Conservation (phyloP, 2,888 invertebrate genomes). For the Ichneumoninae sp. region DNA sequence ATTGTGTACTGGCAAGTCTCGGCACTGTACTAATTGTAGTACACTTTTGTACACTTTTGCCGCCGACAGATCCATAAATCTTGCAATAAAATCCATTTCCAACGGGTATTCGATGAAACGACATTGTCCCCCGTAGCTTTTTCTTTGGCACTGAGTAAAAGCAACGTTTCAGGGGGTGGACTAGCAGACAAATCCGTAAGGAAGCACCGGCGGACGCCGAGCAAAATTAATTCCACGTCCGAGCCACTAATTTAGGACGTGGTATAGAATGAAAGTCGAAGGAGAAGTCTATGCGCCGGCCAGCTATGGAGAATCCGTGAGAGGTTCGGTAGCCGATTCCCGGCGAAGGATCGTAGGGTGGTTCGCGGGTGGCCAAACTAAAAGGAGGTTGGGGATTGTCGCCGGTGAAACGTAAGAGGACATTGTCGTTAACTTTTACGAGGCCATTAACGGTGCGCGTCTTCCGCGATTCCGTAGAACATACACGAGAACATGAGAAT, state of each 20-base stretch:
- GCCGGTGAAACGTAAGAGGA: conserved; percentile 80
- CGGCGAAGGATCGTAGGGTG: conserved; percentile 63
- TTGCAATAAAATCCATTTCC: conserved; percentile 18
- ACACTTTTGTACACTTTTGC: neutral
- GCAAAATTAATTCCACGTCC: conserved; percentile 81
- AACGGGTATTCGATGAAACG: conserved; percentile 60
- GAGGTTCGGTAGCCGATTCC: conserved; percentile 40
- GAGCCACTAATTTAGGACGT: conserved; percentile 81
- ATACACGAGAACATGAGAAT: conserved; percentile 27
- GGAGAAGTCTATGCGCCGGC: conserved; percentile 45
- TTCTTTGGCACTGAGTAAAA: conserved; percentile 16
- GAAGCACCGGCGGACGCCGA: conserved; percentile 68
- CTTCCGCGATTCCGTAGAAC: conserved; percentile 79
- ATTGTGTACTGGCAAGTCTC: neutral
- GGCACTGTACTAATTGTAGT: neutral
- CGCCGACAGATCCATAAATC: neutral
- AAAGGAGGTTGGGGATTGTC: conserved; percentile 69
- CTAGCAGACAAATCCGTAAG: conserved; percentile 67
- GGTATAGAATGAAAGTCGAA: conserved; percentile 62
- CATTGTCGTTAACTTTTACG: conserved; percentile 85
- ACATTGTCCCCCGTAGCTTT: conserved; percentile 42
- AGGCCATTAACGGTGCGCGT: conserved; percentile 82
- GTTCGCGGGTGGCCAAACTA: conserved; percentile 59
- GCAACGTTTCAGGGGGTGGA: conserved; percentile 39
- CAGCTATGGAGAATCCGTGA: conserved; percentile 9